Evolutionary conservation across 2,888 invertebrate genomes (phyloP).

Genomic region (Sialis lutaria): DNA sequence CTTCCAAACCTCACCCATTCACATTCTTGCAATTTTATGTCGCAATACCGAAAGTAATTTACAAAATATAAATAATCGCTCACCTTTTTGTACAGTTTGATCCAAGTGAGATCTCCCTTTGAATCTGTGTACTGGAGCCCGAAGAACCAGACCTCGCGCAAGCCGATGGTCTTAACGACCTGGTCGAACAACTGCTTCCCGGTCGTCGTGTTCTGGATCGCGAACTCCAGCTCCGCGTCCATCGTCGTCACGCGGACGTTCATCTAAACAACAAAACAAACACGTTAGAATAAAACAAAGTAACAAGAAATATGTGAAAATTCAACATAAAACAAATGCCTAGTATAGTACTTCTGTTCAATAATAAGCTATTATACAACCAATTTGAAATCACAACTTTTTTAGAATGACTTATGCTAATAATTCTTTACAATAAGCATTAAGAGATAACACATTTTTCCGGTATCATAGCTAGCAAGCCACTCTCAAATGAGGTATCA

Average conservation of each 20-base stretch:
- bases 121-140: constrained; percentile 97
- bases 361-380: too few species aligned
- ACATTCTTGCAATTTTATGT: too few species aligned
- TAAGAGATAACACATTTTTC: too few species aligned
- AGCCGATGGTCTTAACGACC: constrained; percentile 98
- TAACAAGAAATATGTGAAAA: not conserved
- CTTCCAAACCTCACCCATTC: too few species aligned
- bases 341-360: not conserved
- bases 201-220: constrained; percentile 98
- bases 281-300: constrained; percentile 5
- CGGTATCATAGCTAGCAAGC: too few species aligned
- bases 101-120: constrained; percentile 96
- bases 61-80: constrained; percentile 15
- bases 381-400: not conserved
- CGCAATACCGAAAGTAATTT: too few species aligned
- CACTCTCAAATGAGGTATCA: too few species aligned
- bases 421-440: too few species aligned
- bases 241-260: constrained; percentile 99
- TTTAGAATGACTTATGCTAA: too few species aligned
- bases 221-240: constrained; percentile 99
- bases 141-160: constrained; percentile 99
- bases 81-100: constrained; percentile 99
- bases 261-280: constrained; percentile 45
- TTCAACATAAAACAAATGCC: constrained; percentile 5
- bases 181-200: constrained; percentile 99